Conservation (phyloP, 2,113 vertebrate genomes). For the Thalassarche chlororhynchos region DNA sequence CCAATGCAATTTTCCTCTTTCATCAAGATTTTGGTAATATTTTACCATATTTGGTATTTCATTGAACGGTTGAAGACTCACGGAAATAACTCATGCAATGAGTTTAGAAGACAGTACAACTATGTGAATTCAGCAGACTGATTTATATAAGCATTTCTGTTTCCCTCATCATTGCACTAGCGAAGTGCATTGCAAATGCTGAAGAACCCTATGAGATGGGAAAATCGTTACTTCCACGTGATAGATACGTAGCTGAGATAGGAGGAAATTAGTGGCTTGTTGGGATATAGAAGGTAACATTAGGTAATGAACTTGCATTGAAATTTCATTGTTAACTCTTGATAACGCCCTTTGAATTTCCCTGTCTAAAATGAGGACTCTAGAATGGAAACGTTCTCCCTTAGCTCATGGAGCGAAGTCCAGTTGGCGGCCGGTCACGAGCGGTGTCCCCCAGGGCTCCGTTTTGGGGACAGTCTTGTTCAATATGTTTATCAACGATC, state of each 20-base stretch:
- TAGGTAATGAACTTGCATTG: not conserved
- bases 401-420: not conserved
- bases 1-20: not conserved
- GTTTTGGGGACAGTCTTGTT: too few species aligned
- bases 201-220: not conserved
- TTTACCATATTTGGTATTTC: not conserved
- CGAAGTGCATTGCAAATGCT: not conserved
- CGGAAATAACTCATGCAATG: too few species aligned
- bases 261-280: not conserved
- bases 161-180: not conserved
- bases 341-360: not conserved
- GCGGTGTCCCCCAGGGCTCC: too few species aligned
- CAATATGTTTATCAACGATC: too few species aligned
- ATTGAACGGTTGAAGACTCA: not conserved
- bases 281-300: not conserved
- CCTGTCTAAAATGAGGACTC: not conserved
- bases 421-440: too few species aligned
- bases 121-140: not conserved
- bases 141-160: not conserved
- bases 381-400: not conserved
- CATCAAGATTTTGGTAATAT: too few species aligned
- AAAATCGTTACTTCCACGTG: fast-evolving
- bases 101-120: not conserved
- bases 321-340: not conserved
- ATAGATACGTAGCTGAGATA: not conserved